Conservation (phyloP, 2,797 vertebrate species). For the Melanotaenia parkinsoni region DNA sequence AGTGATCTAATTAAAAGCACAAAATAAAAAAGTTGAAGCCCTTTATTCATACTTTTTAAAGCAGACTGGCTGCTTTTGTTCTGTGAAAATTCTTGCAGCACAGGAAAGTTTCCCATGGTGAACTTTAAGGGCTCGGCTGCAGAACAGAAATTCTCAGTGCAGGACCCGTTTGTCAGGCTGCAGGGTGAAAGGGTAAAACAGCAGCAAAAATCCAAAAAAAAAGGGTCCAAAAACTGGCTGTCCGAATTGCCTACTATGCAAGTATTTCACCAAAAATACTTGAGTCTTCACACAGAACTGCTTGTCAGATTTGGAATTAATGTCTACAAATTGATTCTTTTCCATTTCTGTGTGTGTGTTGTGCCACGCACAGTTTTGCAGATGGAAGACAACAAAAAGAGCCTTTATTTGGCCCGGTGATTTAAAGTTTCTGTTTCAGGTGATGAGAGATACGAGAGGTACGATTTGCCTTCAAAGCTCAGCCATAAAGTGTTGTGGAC, state of each 20-base stretch:
- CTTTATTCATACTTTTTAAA: constrained; percentile 80
- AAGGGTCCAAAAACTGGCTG: constrained; percentile 37
- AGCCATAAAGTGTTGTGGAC: constrained; percentile 45
- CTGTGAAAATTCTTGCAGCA: constrained; percentile 58
- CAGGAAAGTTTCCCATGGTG: constrained; percentile 72
- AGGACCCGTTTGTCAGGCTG: constrained; percentile 53
- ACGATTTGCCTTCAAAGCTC: constrained; percentile 35
- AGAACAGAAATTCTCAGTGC: constrained; percentile 46
- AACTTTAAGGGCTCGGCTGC: constrained; percentile 64
- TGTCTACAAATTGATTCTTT: constrained; percentile 5
- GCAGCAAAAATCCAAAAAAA: constrained; percentile 8
- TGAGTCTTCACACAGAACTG: constrained; percentile 21
- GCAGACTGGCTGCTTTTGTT: constrained; percentile 70
- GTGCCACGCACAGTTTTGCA: constrained; percentile 14
- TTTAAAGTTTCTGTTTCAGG: constrained; percentile 63
- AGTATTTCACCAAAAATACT: constrained; percentile 39
- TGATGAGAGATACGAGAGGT: constrained; percentile 66
- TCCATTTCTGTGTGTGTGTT: constrained; percentile 14
- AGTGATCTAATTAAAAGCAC: constrained; percentile 83
- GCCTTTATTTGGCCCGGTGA: constrained; percentile 57
- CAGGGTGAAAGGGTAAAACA: constrained; percentile 24
- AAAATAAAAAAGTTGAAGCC: constrained; percentile 73
- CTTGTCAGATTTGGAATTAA: constrained; percentile 41
- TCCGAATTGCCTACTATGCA: constrained; percentile 11
- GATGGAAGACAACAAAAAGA: constrained; percentile 16